Evolutionary conservation across 2,888 invertebrate genomes (phyloP).

Genomic region (Zygothrica quintamaculata): DNA sequence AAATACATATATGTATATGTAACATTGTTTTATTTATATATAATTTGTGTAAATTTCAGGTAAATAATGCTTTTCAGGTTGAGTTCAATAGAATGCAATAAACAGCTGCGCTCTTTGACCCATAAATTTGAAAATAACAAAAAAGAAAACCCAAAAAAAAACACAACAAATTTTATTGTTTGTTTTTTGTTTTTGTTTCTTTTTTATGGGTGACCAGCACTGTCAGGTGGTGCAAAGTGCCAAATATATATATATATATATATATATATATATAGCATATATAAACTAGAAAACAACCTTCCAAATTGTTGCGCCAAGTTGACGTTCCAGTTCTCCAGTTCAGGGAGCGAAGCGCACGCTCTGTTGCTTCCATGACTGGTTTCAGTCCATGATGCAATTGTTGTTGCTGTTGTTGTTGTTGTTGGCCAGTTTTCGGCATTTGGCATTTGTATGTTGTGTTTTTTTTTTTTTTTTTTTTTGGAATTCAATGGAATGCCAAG

Average conservation of each 20-base stretch:
- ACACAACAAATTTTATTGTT: neutral
- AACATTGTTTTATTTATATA: no score
- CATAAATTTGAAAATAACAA: constrained; percentile 29
- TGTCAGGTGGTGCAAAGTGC: neutral
- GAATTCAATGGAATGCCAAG: constrained; percentile 68
- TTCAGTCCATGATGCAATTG: constrained; percentile 70
- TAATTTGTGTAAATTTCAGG: no score
- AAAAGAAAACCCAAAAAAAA: constrained; percentile 3
- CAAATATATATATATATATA: constrained; percentile 6
- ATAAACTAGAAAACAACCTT: constrained; percentile 58
- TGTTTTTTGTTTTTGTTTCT: neutral
- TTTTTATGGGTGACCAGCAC: no score
- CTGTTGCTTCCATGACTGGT: constrained; percentile 63
- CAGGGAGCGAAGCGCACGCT: constrained; percentile 64
- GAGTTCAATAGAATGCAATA: constrained; percentile 19
- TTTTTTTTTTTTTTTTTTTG: no score
- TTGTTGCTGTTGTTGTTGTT: constrained; percentile 45
- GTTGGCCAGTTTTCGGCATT: constrained; percentile 49
- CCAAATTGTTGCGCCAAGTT: constrained; percentile 70
- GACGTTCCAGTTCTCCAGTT: constrained; percentile 69
- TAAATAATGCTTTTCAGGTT: no score
- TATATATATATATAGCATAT: constrained; percentile 1
- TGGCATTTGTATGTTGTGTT: constrained; percentile 58
- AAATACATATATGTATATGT: no score
- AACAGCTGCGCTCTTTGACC: constrained; percentile 33